Evolutionary conservation across 2,888 invertebrate species (phyloP).

Genomic region (Thalpophila matura): DNA sequence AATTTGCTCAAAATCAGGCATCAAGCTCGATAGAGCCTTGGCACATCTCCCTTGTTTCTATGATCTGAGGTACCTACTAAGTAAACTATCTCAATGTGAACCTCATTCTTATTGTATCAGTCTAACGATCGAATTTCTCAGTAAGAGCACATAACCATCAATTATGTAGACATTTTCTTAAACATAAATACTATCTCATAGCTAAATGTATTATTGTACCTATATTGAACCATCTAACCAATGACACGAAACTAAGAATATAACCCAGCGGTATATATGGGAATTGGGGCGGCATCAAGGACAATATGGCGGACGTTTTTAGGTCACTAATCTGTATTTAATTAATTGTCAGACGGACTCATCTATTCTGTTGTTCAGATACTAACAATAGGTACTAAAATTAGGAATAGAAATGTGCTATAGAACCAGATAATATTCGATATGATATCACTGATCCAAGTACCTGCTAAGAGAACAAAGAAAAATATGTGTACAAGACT

Average conservation of each 20-base stretch:
- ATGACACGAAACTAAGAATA: background rate
- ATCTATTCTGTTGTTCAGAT: background rate
- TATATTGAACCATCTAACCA: background rate
- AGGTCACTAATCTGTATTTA: slow-evolving; percentile 17
- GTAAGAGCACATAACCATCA: too few relatives aligned
- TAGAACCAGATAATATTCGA: background rate
- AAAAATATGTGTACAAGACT: background rate
- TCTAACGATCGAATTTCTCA: too few relatives aligned
- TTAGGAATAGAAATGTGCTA: background rate
- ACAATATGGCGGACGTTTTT: background rate
- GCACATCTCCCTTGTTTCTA: too few relatives aligned
- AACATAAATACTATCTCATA: background rate
- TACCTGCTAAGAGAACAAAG: background rate
- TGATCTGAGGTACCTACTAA: too few relatives aligned
- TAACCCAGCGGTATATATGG: background rate
- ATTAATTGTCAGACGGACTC: slow-evolving; percentile 3
- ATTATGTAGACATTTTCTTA: background rate
- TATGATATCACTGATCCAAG: background rate
- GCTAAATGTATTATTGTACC: background rate
- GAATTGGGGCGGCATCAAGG: background rate
- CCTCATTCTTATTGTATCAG: too few relatives aligned
- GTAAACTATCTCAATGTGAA: too few relatives aligned
- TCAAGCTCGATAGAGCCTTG: too few relatives aligned
- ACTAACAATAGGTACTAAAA: background rate
- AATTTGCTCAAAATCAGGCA: too few relatives aligned